phyloP scores from a whole-genome alignment of 2,797 vertebrate species.

The Pseudochirops corinnae region DNA sequence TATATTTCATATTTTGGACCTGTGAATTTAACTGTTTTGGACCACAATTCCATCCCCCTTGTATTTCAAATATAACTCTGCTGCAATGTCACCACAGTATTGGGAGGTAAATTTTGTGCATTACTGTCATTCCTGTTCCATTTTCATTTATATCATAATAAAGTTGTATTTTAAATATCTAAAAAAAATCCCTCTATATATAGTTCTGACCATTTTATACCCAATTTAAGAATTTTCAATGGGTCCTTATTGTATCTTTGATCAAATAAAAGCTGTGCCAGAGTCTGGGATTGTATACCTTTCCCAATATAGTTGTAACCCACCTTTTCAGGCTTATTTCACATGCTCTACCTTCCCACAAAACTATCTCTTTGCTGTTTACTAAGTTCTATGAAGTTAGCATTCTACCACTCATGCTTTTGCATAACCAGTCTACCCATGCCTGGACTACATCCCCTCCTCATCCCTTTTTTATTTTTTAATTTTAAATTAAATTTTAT shows the following conservation, averaged over 20 bases:
- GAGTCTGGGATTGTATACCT: not conserved
- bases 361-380: not conserved
- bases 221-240: not conserved
- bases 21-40: not conserved
- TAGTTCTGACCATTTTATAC: not conserved
- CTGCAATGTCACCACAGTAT: not conserved
- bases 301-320: not conserved
- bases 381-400: not conserved
- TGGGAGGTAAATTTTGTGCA: not conserved
- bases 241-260: not conserved
- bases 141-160: not conserved
- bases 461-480: not conserved
- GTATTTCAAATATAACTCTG: no score
- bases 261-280: not conserved
- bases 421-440: no score
- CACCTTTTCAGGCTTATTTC: no score
- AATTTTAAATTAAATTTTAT: not conserved
- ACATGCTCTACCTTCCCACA: not conserved
- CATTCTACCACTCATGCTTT: not conserved
- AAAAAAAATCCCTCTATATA: not conserved
- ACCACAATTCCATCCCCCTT: not conserved
- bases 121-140: not conserved
- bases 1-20: not conserved
- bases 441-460: no score
- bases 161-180: conserved; percentile 15